Percentiles rank a stretch among this genome's conserved stretches.
phyloP scores from a whole-genome alignment of 1,140 invertebrate species.

The Orius insidiosus region DNA sequence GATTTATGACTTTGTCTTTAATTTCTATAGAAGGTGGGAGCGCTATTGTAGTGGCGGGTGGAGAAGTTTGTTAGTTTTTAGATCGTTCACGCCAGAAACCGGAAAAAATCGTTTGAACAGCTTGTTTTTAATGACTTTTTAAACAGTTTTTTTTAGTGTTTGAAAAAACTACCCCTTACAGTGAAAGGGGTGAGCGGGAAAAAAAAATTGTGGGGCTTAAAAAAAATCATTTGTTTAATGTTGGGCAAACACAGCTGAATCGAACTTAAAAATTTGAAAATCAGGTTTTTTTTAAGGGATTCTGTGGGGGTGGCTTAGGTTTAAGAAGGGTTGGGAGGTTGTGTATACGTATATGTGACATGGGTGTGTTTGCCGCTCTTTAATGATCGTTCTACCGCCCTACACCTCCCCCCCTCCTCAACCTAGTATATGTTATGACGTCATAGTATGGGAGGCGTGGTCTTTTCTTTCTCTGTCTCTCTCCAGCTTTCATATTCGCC shows the following conservation, averaged over 20 bases:
- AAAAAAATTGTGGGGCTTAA: no score
- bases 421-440: slow-evolving; percentile 2
- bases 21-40: slow-evolving; percentile 2
- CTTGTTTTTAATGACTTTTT: no score
- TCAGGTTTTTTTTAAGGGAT: not conserved
- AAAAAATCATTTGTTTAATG: no score
- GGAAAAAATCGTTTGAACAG: no score
- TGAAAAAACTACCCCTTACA: no score
- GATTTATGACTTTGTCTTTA: slow-evolving; percentile 6
- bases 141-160: no score
- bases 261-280: no score
- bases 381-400: slow-evolving; percentile 5
- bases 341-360: slow-evolving; percentile 7
- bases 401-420: not conserved
- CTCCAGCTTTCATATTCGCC: slow-evolving; percentile 11
- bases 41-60: no score
- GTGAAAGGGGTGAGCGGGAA: no score
- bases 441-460: slow-evolving; percentile 6
- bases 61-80: no score
- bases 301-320: not conserved
- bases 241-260: no score
- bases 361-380: slow-evolving; percentile 8
- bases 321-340: slow-evolving; percentile 1
- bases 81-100: no score
- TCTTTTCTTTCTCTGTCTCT: slow-evolving; percentile 13